Evolutionary conservation across 1,140 invertebrate genomes (phyloP).

Genomic region (Drosophila pachea): DNA sequence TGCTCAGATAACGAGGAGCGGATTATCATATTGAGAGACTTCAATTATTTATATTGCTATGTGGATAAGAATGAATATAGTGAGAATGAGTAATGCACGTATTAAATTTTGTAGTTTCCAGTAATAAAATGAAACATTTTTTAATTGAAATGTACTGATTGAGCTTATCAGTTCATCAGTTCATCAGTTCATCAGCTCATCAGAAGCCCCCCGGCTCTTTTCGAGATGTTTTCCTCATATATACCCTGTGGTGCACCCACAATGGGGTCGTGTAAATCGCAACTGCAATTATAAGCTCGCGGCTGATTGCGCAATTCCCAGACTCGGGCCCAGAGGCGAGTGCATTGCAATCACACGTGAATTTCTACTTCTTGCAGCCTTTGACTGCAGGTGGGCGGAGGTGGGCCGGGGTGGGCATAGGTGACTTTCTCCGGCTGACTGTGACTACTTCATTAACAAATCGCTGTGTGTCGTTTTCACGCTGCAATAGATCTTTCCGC

Average conservation of each 20-base stretch:
- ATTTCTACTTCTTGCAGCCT: slow-evolving; percentile 41
- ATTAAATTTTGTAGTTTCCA: neutral
- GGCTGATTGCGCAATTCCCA: slow-evolving; percentile 53
- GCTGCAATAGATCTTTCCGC: slow-evolving; percentile 69
- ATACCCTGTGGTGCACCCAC: neutral
- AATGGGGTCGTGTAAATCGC: slow-evolving; percentile 47
- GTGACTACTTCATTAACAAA: slow-evolving; percentile 75
- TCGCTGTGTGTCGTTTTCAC: slow-evolving; percentile 65
- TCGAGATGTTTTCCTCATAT: neutral
- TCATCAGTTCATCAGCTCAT: too few relatives aligned
- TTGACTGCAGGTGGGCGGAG: slow-evolving; percentile 38
- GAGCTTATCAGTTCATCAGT: neutral
- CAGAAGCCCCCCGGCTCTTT: neutral
- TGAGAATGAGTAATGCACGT: neutral
- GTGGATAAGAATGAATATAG: too few relatives aligned
- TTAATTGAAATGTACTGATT: too few relatives aligned
- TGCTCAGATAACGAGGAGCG: too few relatives aligned
- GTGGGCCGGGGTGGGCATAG: slow-evolving; percentile 4
- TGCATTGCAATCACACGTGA: slow-evolving; percentile 55
- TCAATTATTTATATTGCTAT: too few relatives aligned
- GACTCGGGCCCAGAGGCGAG: slow-evolving; percentile 1
- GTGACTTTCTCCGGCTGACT: slow-evolving; percentile 66
- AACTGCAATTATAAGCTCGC: slow-evolving; percentile 73
- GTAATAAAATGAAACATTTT: neutral
- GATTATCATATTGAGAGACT: too few relatives aligned